Evolutionary conservation across 2,113 vertebrate species (phyloP).

Genomic region (Triplophysa dalaica): DNA sequence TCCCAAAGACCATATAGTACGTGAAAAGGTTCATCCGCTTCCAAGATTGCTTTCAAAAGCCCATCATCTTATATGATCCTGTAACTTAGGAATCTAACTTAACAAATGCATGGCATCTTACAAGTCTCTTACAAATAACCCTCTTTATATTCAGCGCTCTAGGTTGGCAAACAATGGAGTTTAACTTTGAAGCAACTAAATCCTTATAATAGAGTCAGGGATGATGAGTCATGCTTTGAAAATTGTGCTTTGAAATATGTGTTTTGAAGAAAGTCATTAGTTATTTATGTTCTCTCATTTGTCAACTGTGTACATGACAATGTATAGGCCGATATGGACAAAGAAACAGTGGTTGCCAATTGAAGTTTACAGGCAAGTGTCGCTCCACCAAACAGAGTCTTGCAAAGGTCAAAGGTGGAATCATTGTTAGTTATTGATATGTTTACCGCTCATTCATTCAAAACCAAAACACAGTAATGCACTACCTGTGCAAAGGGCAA

Average conservation of each 20-base stretch:
- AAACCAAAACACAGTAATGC: not conserved
- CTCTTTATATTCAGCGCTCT: not conserved
- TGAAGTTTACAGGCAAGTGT: too few species aligned
- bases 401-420: not conserved
- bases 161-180: not conserved
- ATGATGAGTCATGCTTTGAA: too few species aligned
- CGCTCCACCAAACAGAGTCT: not conserved
- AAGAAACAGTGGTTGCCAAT: too few species aligned
- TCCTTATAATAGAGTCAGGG: not conserved
- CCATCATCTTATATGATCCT: not conserved
- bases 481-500: not conserved
- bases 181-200: not conserved
- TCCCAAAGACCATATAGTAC: not conserved
- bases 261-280: not conserved
- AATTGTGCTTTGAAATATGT: not conserved
- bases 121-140: not conserved
- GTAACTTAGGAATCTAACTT: not conserved
- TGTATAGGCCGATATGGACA: not conserved
- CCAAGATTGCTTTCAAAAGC: constrained; percentile 11
- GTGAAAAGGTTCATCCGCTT: not conserved
- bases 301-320: not conserved
- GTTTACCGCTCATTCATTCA: not conserved
- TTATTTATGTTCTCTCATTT: constrained; percentile 14
- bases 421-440: not conserved
- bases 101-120: constrained; percentile 1